Base-by-base conservation (phyloP, 1,140 invertebrate species). In the Chlorops oryzae region DNA sequence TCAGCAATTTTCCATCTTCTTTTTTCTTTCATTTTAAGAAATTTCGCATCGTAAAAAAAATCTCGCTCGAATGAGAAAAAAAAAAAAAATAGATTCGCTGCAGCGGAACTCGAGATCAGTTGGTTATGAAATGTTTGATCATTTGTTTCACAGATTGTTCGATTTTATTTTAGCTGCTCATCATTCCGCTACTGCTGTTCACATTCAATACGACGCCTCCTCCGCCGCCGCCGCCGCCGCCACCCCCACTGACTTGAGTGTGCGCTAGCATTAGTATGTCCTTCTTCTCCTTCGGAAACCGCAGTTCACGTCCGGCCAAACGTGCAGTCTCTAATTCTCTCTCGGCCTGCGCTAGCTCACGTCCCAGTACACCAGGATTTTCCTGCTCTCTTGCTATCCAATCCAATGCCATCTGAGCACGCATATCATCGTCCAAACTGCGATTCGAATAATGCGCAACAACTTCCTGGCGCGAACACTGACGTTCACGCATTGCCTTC, bases 261-360 rank as follows among this genome's bases (percentile, higher is more conserved):
- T 86, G 85, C 10, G 91, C 92, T 57, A 93, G 78, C 76, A 92
- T 85, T 12, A 96, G 75, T 68, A 96, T 96, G 67, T 96, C 92
- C 63, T 92, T 88, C 70, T 96, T 96, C 73, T 96, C 92, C 74
- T 96, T 96, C 23, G 90, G 91, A 74, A 95, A 95, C 59, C 92
- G 80, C 3, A 96, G 77, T 66, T 96, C 93, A 38, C 91, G 77
- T 0, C 92, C 92, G 27, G 90, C 90, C 55, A 93, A 76, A 58
- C 93, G 76, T 7, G 92, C 91, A n/a, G 86, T 84, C 63, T 93
- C 88, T 22, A 96, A 78, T 73, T 96, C 92, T 24, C 87, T 76
- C 70, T 95, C 90, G 1, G 91, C 88, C 39, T 85, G 78, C 28
- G 84, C 81, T 39, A 96, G 75, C 71, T 96, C 92, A 53, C 84